Conservation (phyloP, 2,113 vertebrate genomes). For the Herpailurus yagouaroundi region DNA sequence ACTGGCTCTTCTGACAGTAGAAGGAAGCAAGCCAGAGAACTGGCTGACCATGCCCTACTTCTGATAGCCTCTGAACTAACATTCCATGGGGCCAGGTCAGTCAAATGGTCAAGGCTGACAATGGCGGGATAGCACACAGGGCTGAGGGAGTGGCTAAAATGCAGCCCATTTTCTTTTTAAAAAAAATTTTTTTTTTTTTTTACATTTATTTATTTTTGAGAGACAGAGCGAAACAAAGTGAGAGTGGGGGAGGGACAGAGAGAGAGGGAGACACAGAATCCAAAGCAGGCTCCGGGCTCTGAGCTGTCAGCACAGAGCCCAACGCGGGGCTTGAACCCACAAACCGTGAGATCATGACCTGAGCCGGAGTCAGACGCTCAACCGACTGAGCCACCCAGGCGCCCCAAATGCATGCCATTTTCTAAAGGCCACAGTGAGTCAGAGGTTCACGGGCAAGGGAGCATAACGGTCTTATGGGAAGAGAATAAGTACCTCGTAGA, state of each 20-base stretch:
- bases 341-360: too few relatives aligned
- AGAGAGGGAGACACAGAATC: too few relatives aligned
- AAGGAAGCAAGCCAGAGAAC: neutral
- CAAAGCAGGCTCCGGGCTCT: too few relatives aligned
- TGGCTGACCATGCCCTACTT: fast-evolving
- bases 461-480: neutral
- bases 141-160: neutral
- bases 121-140: neutral
- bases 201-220: too few relatives aligned
- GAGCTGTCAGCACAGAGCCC: too few relatives aligned
- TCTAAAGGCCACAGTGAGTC: neutral
- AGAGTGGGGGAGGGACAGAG: too few relatives aligned
- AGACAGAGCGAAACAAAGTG: too few relatives aligned
- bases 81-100: neutral
- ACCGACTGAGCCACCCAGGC: too few relatives aligned
- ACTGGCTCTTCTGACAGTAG: neutral
- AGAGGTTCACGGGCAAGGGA: neutral
- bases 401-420: neutral
- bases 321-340: too few relatives aligned
- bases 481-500: neutral
- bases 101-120: neutral
- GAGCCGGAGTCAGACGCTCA: too few relatives aligned
- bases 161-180: too few relatives aligned
- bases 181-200: too few relatives aligned
- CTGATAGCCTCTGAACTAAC: neutral